Evolutionary conservation across 2,888 invertebrate species (phyloP).

Genomic region (Pyrrhosoma nymphula): DNA sequence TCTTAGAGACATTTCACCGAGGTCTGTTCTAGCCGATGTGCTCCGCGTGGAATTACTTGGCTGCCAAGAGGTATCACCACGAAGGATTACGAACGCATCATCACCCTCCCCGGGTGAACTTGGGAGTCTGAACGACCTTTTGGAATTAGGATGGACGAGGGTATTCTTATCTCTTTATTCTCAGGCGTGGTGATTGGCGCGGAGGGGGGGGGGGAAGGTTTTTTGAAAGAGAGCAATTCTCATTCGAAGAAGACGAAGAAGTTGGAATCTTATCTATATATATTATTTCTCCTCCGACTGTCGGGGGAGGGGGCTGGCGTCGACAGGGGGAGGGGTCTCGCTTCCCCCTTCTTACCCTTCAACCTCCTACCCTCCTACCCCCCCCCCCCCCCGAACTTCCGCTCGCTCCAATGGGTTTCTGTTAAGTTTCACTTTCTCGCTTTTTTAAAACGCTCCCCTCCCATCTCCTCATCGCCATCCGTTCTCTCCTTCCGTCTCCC

Average conservation of each 20-base stretch:
- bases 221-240: background rate
- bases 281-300: background rate
- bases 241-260: background rate
- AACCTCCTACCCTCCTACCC: too few species aligned
- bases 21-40: too few species aligned
- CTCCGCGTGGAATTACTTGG: background rate
- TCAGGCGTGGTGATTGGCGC: background rate
- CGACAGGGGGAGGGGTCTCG: background rate
- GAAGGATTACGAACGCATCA: background rate
- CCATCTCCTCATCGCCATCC: too few species aligned
- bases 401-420: background rate
- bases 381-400: background rate
- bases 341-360: background rate
- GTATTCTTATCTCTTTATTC: background rate
- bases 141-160: background rate
- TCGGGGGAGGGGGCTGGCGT: background rate
- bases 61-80: background rate
- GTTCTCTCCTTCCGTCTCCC: background rate
- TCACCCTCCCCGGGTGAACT: background rate
- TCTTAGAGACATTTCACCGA: too few species aligned
- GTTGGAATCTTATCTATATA: background rate
- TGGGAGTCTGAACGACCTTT: background rate
- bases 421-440: conserved; percentile 23
- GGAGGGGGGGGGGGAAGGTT: background rate
- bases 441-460: background rate